Evolutionary conservation across 2,888 invertebrate genomes (phyloP).

Genomic region (Tipula lateralis): DNA sequence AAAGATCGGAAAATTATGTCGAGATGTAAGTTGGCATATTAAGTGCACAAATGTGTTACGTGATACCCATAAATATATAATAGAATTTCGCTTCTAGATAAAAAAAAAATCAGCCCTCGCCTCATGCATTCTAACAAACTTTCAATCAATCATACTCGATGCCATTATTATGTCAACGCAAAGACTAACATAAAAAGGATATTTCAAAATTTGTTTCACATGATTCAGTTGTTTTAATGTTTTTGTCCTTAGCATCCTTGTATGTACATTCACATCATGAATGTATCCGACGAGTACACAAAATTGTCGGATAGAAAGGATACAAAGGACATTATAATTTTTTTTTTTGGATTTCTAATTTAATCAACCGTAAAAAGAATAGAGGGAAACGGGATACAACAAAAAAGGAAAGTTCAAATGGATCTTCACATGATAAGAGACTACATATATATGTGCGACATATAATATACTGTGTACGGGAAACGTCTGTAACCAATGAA

Average conservation of each 20-base stretch:
- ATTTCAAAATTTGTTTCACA: background rate
- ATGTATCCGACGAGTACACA: background rate
- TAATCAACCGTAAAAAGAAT: background rate
- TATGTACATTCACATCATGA: background rate
- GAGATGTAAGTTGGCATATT: background rate
- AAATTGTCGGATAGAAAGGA: background rate
- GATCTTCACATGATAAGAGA: background rate
- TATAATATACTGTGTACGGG: background rate
- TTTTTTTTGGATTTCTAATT: background rate
- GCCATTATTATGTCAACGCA: conserved; percentile 19
- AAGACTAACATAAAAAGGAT: background rate
- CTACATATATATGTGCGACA: background rate
- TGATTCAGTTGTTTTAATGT: conserved; percentile 1
- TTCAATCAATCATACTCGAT: background rate
- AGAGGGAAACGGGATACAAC: background rate
- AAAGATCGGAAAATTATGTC: background rate
- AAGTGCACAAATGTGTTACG: background rate
- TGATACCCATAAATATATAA: background rate
- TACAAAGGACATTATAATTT: conserved; percentile 14
- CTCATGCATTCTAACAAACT: background rate
- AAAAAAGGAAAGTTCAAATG: conserved; percentile 1
- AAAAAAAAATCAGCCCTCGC: background rate
- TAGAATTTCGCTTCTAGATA: background rate
- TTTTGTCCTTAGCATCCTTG: background rate
- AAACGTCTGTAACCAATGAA: background rate